phyloP scores from a whole-genome alignment of 1,140 invertebrate genomes.

The Drosophila lowei region DNA sequence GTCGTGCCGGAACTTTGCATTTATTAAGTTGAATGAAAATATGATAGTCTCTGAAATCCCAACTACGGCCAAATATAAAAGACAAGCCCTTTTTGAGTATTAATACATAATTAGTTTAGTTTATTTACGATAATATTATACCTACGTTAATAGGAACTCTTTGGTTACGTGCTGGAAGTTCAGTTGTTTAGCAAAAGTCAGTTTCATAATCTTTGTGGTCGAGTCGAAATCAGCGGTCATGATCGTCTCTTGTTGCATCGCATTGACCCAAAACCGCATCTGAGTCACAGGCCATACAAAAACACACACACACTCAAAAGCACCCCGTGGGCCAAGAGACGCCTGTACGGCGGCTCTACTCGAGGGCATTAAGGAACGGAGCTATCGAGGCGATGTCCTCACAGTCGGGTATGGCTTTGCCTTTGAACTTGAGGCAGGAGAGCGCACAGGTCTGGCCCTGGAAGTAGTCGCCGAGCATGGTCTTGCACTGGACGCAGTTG shows the following conservation, averaged over 20 bases:
- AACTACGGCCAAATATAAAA: background rate
- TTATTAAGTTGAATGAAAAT: too few relatives aligned
- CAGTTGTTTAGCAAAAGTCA: constrained; percentile 40
- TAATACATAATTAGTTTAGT: constrained; percentile 16
- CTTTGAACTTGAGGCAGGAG: constrained; percentile 91
- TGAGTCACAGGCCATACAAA: constrained; percentile 65
- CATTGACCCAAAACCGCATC: constrained; percentile 66
- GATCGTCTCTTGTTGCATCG: constrained; percentile 50
- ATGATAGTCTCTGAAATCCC: too few relatives aligned
- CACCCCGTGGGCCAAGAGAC: constrained; percentile 9
- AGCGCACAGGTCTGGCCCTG: constrained; percentile 92
- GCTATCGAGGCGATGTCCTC: constrained; percentile 91
- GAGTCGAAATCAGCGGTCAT: constrained; percentile 41
- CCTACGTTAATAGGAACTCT: constrained; percentile 53
- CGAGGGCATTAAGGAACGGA: constrained; percentile 88
- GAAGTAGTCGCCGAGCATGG: constrained; percentile 93
- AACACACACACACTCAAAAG: constrained; percentile 24
- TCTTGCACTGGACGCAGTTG: constrained; percentile 94
- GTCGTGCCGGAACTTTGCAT: too few relatives aligned
- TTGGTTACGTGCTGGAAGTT: constrained; percentile 44
- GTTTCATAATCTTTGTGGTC: constrained; percentile 46
- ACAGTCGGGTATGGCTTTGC: constrained; percentile 92
- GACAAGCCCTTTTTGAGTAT: background rate
- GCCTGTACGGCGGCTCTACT: constrained; percentile 37
- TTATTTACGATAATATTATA: constrained; percentile 39